Evolutionary conservation across 1,140 invertebrate species (phyloP), one percentile per base, ranked within the genome.

Genomic region (Melanaphis sacchari): DNA sequence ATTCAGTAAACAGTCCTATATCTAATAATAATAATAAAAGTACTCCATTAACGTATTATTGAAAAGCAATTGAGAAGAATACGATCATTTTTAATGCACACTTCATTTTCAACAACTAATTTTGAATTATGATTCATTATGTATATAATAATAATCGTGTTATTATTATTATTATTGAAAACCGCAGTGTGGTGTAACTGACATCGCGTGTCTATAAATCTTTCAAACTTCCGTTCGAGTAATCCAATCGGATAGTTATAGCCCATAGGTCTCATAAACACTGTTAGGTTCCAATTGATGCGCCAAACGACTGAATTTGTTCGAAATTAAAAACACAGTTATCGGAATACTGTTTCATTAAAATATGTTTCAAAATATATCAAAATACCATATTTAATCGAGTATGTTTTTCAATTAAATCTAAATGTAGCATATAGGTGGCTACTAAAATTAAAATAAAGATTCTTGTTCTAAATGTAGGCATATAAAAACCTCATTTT

Each of bases 191-290:
- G 36, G 88, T 52, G 36, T 54, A 81, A 24, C 18, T 82, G 91
- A 92, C 66, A n/a, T 92, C 76, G 76, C 91, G 91, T 92, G 91
- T 49, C 91, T 38, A 81, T 89, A 81, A 92, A 92, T 92, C 59
- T 82, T 92, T 82, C 40, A 36, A 92, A 81, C 76, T 81, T 38
- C 66, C 43, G 24, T 81, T 82, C n/a, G 21, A 82, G 76, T 92
- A 92, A 92, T 92, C 66, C 66, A 49, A 49, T 49, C n/a, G 52
- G 22, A 54, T 89, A 89, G 88, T 54, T 89, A 89, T 54, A 76
- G 31, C 59, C 31, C n/a, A 76, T 76, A 54, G 88, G 49, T 52
- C 36, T 54, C 88, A 54, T 89, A 89, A 89, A 89, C 88, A 54
- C 88, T 26, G 49, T 54, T 54, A 89, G 54, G 46, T 89, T 89